Evolutionary conservation across 2,797 vertebrate species (phyloP).

Genomic region (Ctenochaetus hawaiiensis): DNA sequence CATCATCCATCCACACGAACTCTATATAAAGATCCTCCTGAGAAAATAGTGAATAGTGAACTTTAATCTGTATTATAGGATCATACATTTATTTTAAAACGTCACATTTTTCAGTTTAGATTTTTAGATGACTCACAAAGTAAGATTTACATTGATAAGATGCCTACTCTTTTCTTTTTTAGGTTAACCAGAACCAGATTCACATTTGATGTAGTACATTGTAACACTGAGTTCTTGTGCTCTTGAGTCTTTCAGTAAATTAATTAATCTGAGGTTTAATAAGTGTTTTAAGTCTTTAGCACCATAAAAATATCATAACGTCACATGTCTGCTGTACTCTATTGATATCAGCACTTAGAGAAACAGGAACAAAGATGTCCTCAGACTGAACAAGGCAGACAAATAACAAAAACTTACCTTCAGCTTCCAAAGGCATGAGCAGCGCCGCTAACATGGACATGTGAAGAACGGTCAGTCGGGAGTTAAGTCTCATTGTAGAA

Average conservation of each 20-base stretch:
- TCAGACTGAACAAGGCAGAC: background rate
- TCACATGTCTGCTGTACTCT: no score
- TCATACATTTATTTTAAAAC: no score
- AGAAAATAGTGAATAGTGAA: background rate
- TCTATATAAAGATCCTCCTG: background rate
- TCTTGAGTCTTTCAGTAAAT: no score
- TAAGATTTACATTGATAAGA: no score
- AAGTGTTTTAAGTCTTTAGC: no score
- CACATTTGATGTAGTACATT: background rate
- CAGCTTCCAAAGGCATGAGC: background rate
- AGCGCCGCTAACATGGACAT: constrained; percentile 3
- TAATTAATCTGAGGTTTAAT: no score
- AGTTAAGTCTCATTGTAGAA: constrained; percentile 31
- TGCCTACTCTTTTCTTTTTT: no score
- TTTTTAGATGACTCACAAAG: no score
- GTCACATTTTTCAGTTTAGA: no score
- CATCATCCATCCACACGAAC: background rate
- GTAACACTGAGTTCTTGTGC: no score
- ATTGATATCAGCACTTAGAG: rapidly evolving
- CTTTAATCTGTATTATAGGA: background rate
- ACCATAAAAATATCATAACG: no score
- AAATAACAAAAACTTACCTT: constrained; percentile 50
- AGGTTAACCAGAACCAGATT: background rate
- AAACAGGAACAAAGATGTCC: background rate
- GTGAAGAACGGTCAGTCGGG: background rate